Evolutionary conservation across 2,888 invertebrate genomes (phyloP), one percentile per base, ranked within the genome.

Genomic region (Drosophila antonietae): DNA sequence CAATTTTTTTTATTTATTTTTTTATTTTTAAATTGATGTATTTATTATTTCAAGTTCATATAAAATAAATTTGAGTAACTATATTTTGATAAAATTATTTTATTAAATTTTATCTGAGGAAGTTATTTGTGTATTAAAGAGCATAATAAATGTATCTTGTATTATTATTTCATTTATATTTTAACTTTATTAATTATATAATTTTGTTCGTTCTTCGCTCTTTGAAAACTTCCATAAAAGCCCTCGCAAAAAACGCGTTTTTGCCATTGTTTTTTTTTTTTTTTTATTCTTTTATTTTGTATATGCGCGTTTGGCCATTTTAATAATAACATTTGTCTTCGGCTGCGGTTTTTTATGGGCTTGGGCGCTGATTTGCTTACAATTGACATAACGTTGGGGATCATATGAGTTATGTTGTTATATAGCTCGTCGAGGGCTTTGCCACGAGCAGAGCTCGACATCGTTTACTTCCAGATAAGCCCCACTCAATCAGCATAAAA

Each of bases 301-400:
- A 67, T 74, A 72, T 63, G 53, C 71, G 60, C 55, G 41, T 41
- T 59, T 57, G 67, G 61, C 73, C 80, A 83, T 84, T 84, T 84
- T 85, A 88, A 88, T 88, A 88, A 88, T 81, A 83, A 88, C 88
- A 84, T 84, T 84, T 84, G 85, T 84, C 85, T 84, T 76, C 65
- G 75, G 79, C 62, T 80, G 78, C 66, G 78, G 78, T 68, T 80
- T 71, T 75, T 74, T 80, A 73, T 87, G 78, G 71, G 73, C 66
- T 64, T 63, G 60, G 62, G 73, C 83, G 81, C 83, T 83, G 88
- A 84, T 84, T 84, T 85, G 85, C 88, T 85, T 84, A 84, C 84
- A 88, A 84, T 88, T 88, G 84, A 88, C 85, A 85, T 88, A 88
- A 79, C 73, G 73, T 69, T 31, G 74, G 77, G 75, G 78, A 79